phyloP scores from a whole-genome alignment of 2,888 invertebrate genomes.

The Tipula vernalis region DNA sequence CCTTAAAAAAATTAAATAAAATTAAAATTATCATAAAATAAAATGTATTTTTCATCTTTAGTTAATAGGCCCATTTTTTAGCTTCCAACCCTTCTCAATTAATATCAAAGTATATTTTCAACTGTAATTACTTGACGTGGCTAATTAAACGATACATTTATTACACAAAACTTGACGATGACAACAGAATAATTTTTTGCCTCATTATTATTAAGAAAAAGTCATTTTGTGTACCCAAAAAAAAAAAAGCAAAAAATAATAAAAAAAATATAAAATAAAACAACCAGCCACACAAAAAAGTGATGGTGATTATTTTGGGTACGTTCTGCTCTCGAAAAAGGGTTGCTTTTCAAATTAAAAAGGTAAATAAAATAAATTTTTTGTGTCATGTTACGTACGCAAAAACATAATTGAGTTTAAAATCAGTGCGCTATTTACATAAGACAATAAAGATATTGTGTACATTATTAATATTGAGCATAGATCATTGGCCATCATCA shows the following conservation, averaged over 20 bases:
- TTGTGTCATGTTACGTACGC: neutral
- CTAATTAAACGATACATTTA: slow-evolving; percentile 4
- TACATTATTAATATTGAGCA: neutral
- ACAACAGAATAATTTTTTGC: neutral
- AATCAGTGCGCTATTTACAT: neutral
- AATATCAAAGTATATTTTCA: slow-evolving; percentile 4
- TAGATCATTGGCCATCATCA: neutral
- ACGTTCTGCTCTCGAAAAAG: neutral
- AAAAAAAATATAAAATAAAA: no score
- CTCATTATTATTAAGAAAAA: slow-evolving; percentile 4
- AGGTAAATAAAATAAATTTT: neutral
- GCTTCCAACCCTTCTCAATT: neutral
- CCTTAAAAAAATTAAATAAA: neutral
- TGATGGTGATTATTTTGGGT: neutral
- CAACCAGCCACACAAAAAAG: neutral
- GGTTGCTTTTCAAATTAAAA: neutral
- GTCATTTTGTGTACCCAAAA: neutral
- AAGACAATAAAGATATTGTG: neutral
- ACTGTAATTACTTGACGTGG: slow-evolving; percentile 4
- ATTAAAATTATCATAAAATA: neutral
- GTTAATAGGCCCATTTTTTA: neutral
- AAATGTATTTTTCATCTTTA: neutral
- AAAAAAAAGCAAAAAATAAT: neutral
- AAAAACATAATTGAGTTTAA: slow-evolving; percentile 1
- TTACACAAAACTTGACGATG: slow-evolving; percentile 4